phyloP scores from a whole-genome alignment of 1,140 invertebrate genomes.

The Megalopta genalis region DNA sequence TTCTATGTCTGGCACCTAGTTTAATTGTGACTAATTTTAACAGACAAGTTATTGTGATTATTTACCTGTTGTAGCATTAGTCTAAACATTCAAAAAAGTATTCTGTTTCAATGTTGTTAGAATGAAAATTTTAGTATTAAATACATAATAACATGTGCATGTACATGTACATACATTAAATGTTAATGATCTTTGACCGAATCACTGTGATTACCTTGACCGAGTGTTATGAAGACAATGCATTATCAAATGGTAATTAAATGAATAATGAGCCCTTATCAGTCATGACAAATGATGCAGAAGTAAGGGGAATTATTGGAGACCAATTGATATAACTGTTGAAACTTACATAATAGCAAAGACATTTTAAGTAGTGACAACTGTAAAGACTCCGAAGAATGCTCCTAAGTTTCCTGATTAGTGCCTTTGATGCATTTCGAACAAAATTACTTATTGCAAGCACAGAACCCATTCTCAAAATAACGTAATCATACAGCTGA shows the following conservation, averaged over 20 bases:
- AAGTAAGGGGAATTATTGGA: slow-evolving; percentile 11
- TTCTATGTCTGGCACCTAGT: slow-evolving; percentile 14
- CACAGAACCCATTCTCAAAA: slow-evolving; percentile 57
- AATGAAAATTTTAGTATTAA: neutral
- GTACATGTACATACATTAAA: neutral
- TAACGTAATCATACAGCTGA: slow-evolving; percentile 25
- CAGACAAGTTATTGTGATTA: slow-evolving; percentile 29
- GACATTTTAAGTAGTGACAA: slow-evolving; percentile 54
- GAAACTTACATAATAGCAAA: slow-evolving; percentile 71
- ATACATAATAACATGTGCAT: neutral
- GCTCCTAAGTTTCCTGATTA: slow-evolving; percentile 63
- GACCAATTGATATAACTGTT: slow-evolving; percentile 24
- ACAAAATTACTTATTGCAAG: slow-evolving; percentile 51
- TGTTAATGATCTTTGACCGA: neutral
- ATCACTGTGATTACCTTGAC: slow-evolving; percentile 1
- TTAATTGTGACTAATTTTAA: slow-evolving; percentile 42
- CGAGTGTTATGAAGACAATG: slow-evolving; percentile 3
- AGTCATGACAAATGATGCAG: slow-evolving; percentile 24
- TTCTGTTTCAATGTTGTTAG: neutral
- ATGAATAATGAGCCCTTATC: slow-evolving; percentile 22
- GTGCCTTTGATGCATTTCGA: slow-evolving; percentile 45
- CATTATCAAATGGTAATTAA: slow-evolving; percentile 4
- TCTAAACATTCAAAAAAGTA: neutral
- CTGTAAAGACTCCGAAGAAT: slow-evolving; percentile 62
- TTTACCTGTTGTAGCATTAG: slow-evolving; percentile 15